Percentiles rank a stretch among this genome's conserved stretches.
Conservation (phyloP, 2,797 vertebrate species). For the Sylvilagus floridanus region DNA sequence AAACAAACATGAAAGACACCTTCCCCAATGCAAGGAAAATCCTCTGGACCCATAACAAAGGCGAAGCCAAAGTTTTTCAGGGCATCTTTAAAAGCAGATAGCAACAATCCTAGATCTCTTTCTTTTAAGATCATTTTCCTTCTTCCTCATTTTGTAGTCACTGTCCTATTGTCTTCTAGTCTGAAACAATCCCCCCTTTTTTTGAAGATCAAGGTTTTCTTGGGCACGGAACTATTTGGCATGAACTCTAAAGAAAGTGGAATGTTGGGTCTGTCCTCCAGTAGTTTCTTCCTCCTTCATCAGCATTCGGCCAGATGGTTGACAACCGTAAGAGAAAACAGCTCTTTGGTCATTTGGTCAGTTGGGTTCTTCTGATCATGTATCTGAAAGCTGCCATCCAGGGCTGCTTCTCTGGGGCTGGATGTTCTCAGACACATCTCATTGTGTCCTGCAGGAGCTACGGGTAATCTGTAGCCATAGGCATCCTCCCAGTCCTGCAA, state of each 20-base stretch:
- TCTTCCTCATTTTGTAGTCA: conserved; percentile 51
- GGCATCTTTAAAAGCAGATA: conserved; percentile 37
- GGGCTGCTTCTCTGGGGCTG: no score
- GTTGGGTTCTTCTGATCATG: no score
- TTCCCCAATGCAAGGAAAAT: conserved; percentile 39
- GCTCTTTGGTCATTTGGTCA: conserved; percentile 70
- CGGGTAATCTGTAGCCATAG: conserved; percentile 30
- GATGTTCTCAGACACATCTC: conserved; percentile 73
- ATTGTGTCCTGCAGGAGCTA: not conserved
- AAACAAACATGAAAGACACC: not conserved
- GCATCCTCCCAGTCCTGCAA: conserved; percentile 79
- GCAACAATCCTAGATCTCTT: conserved; percentile 46
- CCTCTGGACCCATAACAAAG: conserved; percentile 26
- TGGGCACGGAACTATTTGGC: conserved; percentile 60
- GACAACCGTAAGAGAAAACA: no score
- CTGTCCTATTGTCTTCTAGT: conserved; percentile 55
- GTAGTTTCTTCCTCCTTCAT: conserved; percentile 68
- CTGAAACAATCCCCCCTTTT: conserved; percentile 1
- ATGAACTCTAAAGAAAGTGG: conserved; percentile 52
- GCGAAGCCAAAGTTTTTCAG: conserved; percentile 33
- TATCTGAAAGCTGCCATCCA: no score
- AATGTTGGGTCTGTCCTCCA: conserved; percentile 62
- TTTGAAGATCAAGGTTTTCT: conserved; percentile 3
- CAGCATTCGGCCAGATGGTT: not conserved
- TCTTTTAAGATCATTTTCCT: conserved; percentile 7